These are phyloP conservation scores for Lasioglossum malachurum DNA, from an alignment of 2,888 invertebrate species.

Conservation along the genomic window DNA sequence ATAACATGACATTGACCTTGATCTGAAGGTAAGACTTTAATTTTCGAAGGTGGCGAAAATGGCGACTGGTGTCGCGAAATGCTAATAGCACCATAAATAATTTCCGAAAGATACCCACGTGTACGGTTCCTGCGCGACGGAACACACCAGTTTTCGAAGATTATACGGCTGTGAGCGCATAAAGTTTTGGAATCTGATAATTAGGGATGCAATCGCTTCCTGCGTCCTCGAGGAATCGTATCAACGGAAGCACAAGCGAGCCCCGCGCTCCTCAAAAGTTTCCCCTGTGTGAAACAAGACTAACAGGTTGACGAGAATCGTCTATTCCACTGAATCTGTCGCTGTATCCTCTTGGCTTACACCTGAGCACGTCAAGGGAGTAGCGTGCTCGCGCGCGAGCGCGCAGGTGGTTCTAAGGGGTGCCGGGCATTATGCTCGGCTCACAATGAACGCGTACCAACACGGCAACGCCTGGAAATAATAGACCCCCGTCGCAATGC, in stretches of 20 bases:
- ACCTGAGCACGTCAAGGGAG: conserved; percentile 58
- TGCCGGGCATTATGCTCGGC: conserved; percentile 61
- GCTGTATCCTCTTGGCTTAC: conserved; percentile 34
- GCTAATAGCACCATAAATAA: too few relatives aligned
- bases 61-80: too few relatives aligned
- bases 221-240: not conserved
- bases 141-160: not conserved
- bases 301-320: conserved; percentile 15
- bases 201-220: not conserved
- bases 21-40: too few relatives aligned
- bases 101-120: too few relatives aligned
- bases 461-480: conserved; percentile 73
- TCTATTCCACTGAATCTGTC: conserved; percentile 34
- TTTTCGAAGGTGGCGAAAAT: too few relatives aligned
- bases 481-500: conserved; percentile 79
- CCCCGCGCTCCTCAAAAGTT: not conserved
- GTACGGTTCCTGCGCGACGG: too few relatives aligned
- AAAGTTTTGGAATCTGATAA: not conserved
- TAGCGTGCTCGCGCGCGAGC: not conserved
- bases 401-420: conserved; percentile 67
- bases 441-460: conserved; percentile 69
- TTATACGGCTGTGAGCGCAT: not conserved
- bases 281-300: not conserved
- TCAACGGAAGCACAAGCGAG: not conserved
- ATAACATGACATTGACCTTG: too few relatives aligned